Conservation (phyloP, 2,888 invertebrate genomes). For the Notodromas monacha region DNA sequence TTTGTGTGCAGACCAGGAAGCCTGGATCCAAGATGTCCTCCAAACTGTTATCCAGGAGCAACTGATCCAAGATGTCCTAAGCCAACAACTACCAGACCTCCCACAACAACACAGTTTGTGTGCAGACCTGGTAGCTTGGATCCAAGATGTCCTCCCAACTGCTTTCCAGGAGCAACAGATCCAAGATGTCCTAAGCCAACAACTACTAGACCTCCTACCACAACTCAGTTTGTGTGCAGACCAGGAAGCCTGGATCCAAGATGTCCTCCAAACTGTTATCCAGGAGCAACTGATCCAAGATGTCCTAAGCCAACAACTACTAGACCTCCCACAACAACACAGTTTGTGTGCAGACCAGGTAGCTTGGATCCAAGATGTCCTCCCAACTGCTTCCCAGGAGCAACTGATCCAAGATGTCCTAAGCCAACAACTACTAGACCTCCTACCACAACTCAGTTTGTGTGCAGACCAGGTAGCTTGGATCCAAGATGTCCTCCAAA, state of each 20-base stretch:
- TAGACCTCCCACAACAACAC: neutral
- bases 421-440: neutral
- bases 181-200: conserved; percentile 1
- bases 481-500: too few relatives aligned
- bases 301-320: conserved; percentile 1
- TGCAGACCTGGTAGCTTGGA: conserved; percentile 1
- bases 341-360: conserved; percentile 1
- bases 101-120: neutral
- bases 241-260: conserved; percentile 4
- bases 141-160: conserved; percentile 1
- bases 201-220: neutral
- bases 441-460: neutral
- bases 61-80: conserved; percentile 1
- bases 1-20: conserved; percentile 1
- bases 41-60: neutral
- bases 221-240: neutral
- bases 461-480: conserved; percentile 1
- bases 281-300: neutral
- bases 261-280: neutral
- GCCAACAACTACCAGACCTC: neutral
- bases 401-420: neutral
- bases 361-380: conserved; percentile 1
- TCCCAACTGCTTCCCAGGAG: neutral
- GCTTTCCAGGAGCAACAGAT: neutral
- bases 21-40: conserved; percentile 1